phyloP scores from a whole-genome alignment of 2,888 invertebrate species.

The Frankliniella intonsa region DNA sequence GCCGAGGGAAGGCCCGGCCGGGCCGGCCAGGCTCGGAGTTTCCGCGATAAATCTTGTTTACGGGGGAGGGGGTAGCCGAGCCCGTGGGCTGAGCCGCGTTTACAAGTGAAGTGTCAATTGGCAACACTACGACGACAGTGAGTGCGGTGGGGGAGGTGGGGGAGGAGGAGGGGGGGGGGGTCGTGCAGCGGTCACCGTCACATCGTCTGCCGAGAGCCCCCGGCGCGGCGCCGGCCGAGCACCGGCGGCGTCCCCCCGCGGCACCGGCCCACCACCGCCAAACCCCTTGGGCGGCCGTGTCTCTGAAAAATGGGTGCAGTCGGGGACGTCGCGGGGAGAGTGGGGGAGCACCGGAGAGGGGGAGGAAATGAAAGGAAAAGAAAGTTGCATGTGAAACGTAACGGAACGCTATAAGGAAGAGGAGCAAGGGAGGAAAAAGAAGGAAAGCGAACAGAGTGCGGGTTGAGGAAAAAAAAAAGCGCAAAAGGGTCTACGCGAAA shows the following conservation, averaged over 20 bases:
- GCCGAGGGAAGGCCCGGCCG: neutral
- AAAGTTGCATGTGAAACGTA: slow-evolving; percentile 25
- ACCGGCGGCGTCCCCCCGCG: neutral
- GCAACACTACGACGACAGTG: neutral
- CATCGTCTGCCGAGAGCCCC: too few species aligned
- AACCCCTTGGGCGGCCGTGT: slow-evolving; percentile 4
- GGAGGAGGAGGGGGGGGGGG: neutral
- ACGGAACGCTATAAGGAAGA: neutral
- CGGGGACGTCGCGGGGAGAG: neutral
- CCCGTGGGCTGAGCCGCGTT: neutral
- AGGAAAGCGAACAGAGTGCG: neutral
- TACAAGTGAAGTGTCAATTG: slow-evolving; percentile 26
- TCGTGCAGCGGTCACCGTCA: too few species aligned
- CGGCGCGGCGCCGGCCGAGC: too few species aligned
- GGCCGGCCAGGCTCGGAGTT: neutral
- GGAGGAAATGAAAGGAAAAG: slow-evolving; percentile 22
- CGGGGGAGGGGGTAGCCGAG: neutral
- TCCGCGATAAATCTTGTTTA: slow-evolving; percentile 23
- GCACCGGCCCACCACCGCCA: neutral
- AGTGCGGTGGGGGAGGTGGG: neutral
- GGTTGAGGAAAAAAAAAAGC: neutral
- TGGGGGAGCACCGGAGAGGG: neutral
- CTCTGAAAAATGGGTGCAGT: slow-evolving; percentile 23
- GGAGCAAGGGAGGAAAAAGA: neutral
- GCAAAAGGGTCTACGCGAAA: neutral